phyloP scores from a whole-genome alignment of 2,797 vertebrate species.

The Pseudocheirus occidentalis region DNA sequence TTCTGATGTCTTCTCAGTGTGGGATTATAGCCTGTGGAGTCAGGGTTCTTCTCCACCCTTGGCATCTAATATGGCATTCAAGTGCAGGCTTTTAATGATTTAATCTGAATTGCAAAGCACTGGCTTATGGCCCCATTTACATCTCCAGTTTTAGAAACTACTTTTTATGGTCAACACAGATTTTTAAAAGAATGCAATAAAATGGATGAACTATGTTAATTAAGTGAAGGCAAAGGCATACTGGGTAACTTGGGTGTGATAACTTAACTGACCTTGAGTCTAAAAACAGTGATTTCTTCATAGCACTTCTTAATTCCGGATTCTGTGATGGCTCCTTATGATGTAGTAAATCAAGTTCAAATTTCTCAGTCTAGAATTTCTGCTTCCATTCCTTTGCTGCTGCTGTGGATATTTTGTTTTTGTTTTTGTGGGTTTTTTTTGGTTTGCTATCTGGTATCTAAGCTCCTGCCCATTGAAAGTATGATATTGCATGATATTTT shows the following conservation, averaged over 20 bases:
- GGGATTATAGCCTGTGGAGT: neutral
- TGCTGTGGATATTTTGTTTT: neutral
- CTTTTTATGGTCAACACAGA: conserved; percentile 40
- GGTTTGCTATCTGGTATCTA: neutral
- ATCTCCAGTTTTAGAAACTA: conserved; percentile 64
- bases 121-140: conserved; percentile 57
- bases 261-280: neutral
- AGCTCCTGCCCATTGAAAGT: neutral
- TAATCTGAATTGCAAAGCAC: conserved; percentile 70
- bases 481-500: neutral
- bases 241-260: neutral
- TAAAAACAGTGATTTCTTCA: neutral
- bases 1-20: conserved; percentile 49
- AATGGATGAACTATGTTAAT: conserved; percentile 23
- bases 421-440: neutral
- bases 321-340: neutral
- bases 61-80: conserved; percentile 47
- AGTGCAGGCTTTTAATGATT: conserved; percentile 59
- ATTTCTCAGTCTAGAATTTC: neutral
- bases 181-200: conserved; percentile 34
- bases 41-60: conserved; percentile 34
- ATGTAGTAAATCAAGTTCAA: neutral
- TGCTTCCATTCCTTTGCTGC: neutral
- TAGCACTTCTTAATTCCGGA: neutral
- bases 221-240: conserved; percentile 9